phyloP scores from a whole-genome alignment of 2,888 invertebrate genomes.

The Lepidochitona cinerea region DNA sequence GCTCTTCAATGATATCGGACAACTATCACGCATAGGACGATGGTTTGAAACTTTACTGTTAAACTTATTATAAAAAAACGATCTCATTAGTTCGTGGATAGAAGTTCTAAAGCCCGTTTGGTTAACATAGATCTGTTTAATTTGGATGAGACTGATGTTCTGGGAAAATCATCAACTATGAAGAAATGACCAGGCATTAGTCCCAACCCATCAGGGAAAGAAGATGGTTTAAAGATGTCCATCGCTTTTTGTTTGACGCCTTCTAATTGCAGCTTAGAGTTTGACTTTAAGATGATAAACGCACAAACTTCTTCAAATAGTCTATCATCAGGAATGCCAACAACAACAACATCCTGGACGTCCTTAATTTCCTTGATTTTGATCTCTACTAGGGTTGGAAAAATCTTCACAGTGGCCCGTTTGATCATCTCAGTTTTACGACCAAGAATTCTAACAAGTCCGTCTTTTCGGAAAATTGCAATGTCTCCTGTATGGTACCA shows the following conservation, averaged over 20 bases:
- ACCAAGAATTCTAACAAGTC: neutral
- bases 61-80: too few species aligned
- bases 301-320: neutral
- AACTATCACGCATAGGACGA: too few species aligned
- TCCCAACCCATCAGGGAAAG: neutral
- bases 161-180: neutral
- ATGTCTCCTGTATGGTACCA: neutral
- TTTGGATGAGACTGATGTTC: too few species aligned
- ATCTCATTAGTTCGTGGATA: too few species aligned
- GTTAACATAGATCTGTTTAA: too few species aligned
- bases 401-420: neutral
- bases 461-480: neutral
- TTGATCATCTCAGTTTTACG: neutral
- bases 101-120: too few species aligned
- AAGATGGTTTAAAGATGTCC: neutral
- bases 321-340: neutral
- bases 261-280: neutral
- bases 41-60: too few species aligned
- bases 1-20: too few species aligned
- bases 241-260: neutral
- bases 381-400: neutral
- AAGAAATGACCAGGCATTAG: neutral
- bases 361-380: neutral
- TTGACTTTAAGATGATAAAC: neutral
- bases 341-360: neutral